Evolutionary conservation across 2,113 vertebrate species (phyloP), one percentile per base, ranked within the genome.

Genomic region (Salvelinus alpinus): DNA sequence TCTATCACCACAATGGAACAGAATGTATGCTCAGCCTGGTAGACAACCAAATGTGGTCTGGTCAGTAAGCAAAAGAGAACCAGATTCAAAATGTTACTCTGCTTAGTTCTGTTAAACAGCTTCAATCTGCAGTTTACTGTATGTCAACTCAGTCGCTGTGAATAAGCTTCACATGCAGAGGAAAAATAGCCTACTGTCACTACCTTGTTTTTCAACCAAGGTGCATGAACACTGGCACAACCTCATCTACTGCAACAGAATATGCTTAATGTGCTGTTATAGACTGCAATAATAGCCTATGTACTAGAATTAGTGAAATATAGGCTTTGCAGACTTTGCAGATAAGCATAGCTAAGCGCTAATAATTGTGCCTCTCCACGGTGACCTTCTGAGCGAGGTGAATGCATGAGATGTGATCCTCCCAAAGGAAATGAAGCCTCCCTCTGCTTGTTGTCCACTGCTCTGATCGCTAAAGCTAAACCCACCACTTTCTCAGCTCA

Each of bases 371-470:
- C 18, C 31, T 16, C 66, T 18, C 24, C 64, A 68, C 5, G 1
- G 29, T 68, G 31, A 70, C 67, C 79, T 82, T 80, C 70, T 69
- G 38, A 74, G 22, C 48, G 67, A 38, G 76, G 71, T 68, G 75
- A 2, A 16, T 8, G 44, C 3, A 44, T 44, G 18, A 29, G 67
- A 70, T n/a, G 6, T 44, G 67, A 47, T 69, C 4, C 34, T 12
- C 38, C 20, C 67, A 22, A 27, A 27, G 22, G 66, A 69, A 44
- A 16, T n/a, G 31, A 44, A 12, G 34, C 5, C 29, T 69, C 34
- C 16, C 66, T 69, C 34, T 69, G 66, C 20, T 20, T 69, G 66
- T 44, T 8, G 31, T 69, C 66, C 2, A 7, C 18, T 18, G 3
- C 24, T 4, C 24, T 11, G 64, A 11, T 48, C 67, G 18, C 69